A percentile compares a stretch with the other conserved stretches of the same genome.
Conservation (phyloP, 2,888 invertebrate species). For the Auanema freiburgensis region DNA sequence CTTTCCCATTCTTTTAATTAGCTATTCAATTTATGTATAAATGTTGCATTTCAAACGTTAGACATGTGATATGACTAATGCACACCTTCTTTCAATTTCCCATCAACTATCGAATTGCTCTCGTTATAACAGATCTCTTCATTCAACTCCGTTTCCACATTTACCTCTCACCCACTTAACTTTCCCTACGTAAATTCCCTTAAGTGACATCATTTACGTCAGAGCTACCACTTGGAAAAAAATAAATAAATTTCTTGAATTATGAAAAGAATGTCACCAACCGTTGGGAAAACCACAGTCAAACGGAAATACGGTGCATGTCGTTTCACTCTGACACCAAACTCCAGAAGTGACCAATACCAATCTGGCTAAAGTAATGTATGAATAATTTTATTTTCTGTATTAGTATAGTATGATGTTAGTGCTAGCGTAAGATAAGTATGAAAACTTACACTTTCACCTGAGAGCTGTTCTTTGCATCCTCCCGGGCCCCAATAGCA, state of each 20-base stretch:
- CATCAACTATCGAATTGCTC: background rate
- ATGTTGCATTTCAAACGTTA: too few relatives aligned
- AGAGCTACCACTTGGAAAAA: too few relatives aligned
- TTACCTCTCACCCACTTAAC: background rate
- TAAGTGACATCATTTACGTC: too few relatives aligned
- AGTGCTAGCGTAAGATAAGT: background rate
- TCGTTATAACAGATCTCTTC: background rate
- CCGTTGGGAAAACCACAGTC: slow-evolving; percentile 53
- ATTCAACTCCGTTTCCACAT: background rate
- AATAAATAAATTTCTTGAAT: too few relatives aligned
- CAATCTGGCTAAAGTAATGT: slow-evolving; percentile 40
- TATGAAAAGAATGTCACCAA: slow-evolving; percentile 20
- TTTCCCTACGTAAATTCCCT: background rate
- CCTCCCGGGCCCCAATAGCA: slow-evolving; percentile 61
- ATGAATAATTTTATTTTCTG: background rate
- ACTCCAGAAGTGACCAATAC: slow-evolving; percentile 63
- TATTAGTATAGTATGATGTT: too few relatives aligned
- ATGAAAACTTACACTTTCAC: slow-evolving; percentile 14
- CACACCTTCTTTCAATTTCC: too few relatives aligned
- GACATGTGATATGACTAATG: too few relatives aligned
- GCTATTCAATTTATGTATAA: too few relatives aligned
- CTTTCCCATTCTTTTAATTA: too few relatives aligned
- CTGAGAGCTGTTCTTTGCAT: slow-evolving; percentile 43
- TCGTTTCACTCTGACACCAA: slow-evolving; percentile 56
- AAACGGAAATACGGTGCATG: slow-evolving; percentile 59